Evolutionary conservation across 2,888 invertebrate genomes (phyloP), one percentile per base, ranked within the genome.

Genomic region (Torymus tubicola): DNA sequence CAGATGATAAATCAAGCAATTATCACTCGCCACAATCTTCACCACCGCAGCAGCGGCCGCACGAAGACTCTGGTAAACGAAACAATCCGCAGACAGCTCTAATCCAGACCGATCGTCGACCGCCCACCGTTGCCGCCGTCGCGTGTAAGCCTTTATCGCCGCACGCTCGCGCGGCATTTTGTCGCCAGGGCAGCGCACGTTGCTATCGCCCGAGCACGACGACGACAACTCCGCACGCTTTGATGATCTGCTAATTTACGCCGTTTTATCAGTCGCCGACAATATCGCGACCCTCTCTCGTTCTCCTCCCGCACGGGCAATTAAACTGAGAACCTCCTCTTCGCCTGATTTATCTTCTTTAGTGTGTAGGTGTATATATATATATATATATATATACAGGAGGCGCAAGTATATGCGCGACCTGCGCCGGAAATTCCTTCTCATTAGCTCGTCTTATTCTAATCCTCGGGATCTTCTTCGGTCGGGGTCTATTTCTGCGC

Each of bases 191-290:
- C 21, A n/a, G 4, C 31, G 4, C 31, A 5, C 18, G 21, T 2
- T 2, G 13, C 24, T 61, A 24, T 61, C 24, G 13, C 14, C 14
- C 16, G 2, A 53, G 18, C 18, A 18, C 67, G 21, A 31, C 21
- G 21, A 21, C 21, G 21, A 21, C 21, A 21, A 21, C 18, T 13
- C 14, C 10, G n/a, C n/a, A n/a, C 42, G 63, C 31, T 55, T 55
- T n/a, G 70, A 42, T 70, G 70, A 77, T 70, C 58, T 67, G 75
- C 52, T 75, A 68, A 68, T 75, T 67, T 53, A 21, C 57, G 77
- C 24, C 18, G 21, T 63, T 77, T 76, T 61, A 53, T 16, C 73
- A 42, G 31, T 60, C 53, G 55, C 21, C 57, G 42, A 13, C n/a
- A 42, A 70, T 70, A 70, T 58, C 18, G 55, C 58, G 42, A 18